A percentile compares a stretch with the other conserved stretches of the same genome.
phyloP scores from a whole-genome alignment of 2,113 vertebrate genomes.

The Rhinolophus sinicus region DNA sequence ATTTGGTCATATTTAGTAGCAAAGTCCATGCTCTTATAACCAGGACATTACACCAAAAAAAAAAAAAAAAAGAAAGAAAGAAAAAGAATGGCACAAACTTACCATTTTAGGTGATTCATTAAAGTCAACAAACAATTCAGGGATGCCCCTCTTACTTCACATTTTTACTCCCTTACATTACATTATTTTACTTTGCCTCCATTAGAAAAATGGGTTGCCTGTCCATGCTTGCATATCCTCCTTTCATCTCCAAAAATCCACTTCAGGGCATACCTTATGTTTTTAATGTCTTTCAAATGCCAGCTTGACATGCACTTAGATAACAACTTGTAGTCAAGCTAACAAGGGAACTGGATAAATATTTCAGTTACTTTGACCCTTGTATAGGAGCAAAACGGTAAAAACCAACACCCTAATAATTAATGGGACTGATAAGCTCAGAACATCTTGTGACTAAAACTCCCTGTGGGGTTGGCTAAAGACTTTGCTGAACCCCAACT shows the following conservation, averaged over 20 bases:
- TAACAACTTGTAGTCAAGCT: neutral
- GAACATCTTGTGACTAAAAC: neutral
- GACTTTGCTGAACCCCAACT: neutral
- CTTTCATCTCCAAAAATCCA: neutral
- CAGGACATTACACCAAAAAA: neutral
- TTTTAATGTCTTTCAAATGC: neutral
- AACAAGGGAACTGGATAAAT: neutral
- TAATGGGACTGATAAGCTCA: neutral
- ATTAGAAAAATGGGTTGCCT: neutral
- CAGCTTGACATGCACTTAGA: neutral
- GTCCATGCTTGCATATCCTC: neutral
- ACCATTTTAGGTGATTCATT: neutral
- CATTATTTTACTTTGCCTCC: neutral
- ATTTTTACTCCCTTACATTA: neutral
- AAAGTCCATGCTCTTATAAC: neutral
- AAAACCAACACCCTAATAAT: neutral
- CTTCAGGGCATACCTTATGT: neutral
- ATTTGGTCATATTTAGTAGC: neutral
- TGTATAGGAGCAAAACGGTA: neutral
- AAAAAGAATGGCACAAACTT: neutral
- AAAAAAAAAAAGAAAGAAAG: neutral
- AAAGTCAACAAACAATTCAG: neutral
- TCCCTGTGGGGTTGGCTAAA: neutral
- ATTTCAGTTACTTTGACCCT: neutral
- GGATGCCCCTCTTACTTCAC: neutral